These are phyloP conservation scores for Oxycera nigricornis DNA, from an alignment of 2,888 invertebrate species.

Conservation along the genomic window DNA sequence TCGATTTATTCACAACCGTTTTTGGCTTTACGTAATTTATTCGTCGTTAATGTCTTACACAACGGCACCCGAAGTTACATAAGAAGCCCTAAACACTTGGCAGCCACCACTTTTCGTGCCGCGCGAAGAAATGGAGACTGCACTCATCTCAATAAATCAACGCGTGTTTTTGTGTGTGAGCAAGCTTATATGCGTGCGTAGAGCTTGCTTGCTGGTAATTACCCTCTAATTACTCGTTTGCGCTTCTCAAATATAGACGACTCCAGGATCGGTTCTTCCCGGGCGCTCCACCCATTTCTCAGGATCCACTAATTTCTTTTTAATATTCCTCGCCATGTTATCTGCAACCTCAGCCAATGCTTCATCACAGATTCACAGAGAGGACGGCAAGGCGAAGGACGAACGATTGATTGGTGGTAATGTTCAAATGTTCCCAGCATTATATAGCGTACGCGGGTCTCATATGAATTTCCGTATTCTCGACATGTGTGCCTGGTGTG, in stretches of 20 bases:
- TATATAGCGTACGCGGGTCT: not conserved
- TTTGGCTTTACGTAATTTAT: not conserved
- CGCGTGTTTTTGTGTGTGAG: not conserved
- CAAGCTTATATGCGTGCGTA: not conserved
- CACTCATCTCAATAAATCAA: not conserved
- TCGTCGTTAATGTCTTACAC: not conserved
- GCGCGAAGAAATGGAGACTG: not conserved
- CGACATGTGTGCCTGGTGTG: conserved; percentile 24
- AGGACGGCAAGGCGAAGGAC: not conserved
- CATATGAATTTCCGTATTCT: conserved; percentile 25
- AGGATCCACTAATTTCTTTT: conserved; percentile 29
- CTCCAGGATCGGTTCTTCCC: too few relatives aligned
- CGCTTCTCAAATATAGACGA: conserved; percentile 2
- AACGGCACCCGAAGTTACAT: not conserved
- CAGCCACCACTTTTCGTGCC: not conserved
- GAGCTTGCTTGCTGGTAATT: conserved; percentile 21
- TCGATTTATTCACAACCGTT: not conserved
- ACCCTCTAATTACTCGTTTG: conserved; percentile 31
- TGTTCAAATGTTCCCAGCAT: not conserved
- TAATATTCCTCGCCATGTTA: conserved; percentile 28
- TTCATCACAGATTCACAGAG: not conserved
- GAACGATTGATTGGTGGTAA: conserved; percentile 32
- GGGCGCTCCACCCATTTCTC: too few relatives aligned
- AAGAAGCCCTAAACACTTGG: not conserved
- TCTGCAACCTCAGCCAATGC: not conserved